These are phyloP conservation scores for Catostomus latipinnis DNA, from an alignment of 2,797 vertebrate species.

Conservation along the genomic window DNA sequence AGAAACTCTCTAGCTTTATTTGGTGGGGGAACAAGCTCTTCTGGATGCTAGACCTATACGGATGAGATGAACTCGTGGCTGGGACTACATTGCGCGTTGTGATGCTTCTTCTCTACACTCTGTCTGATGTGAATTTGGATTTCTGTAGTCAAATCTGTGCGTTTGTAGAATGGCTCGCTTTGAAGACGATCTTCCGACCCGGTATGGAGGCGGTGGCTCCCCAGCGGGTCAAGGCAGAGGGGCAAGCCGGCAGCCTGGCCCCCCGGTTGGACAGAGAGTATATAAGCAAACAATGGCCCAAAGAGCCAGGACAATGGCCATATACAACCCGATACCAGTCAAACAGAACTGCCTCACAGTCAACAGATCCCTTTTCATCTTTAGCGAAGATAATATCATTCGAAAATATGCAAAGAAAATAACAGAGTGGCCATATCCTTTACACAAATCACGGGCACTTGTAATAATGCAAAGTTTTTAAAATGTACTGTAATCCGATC, in stretches of 20 bases:
- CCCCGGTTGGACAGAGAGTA: conserved; percentile 83
- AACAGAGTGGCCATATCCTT: conserved; percentile 99
- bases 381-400: conserved; percentile 97
- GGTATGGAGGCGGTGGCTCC: conserved; percentile 87
- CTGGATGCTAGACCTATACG: conserved; percentile 61
- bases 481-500: background rate
- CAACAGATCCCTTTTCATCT: conserved; percentile 97
- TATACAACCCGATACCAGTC: conserved; percentile 98
- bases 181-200: conserved; percentile 88
- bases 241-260: conserved; percentile 78
- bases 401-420: conserved; percentile 98
- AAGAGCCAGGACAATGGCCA: conserved; percentile 95
- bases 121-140: conserved; percentile 79
- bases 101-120: conserved; percentile 83
- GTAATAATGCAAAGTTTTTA: background rate
- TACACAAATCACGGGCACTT: conserved; percentile 4
- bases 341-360: conserved; percentile 95
- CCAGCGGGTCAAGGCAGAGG: conserved; percentile 82
- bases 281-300: conserved; percentile 97
- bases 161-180: conserved; percentile 91
- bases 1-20: conserved; percentile 46
- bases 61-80: conserved; percentile 65
- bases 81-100: conserved; percentile 77
- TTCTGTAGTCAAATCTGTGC: conserved; percentile 75
- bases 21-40: conserved; percentile 59